Conservation (phyloP, 2,888 invertebrate species). For the Melieria crassipennis region DNA sequence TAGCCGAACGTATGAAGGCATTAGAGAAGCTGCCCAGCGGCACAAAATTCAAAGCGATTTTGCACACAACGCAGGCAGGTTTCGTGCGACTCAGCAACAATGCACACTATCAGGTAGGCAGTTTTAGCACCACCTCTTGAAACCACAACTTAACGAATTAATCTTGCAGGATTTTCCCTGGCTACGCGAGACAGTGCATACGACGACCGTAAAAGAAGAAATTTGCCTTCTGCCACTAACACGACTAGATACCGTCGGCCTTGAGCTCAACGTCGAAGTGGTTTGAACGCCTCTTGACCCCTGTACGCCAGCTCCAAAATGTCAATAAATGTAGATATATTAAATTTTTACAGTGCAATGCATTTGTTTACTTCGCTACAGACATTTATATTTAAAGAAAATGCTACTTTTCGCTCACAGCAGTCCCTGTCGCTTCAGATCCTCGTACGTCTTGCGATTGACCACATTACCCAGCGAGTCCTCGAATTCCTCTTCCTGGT, state of each 20-base stretch:
- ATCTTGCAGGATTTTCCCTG: constrained; percentile 60
- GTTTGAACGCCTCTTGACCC: constrained; percentile 26
- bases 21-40: constrained; percentile 51
- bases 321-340: too few species aligned
- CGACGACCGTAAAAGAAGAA: constrained; percentile 32
- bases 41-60: constrained; percentile 55
- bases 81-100: constrained; percentile 56
- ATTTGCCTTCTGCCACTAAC: constrained; percentile 55
- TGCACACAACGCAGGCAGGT: constrained; percentile 59
- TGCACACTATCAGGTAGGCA: constrained; percentile 52
- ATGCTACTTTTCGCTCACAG: constrained; percentile 70
- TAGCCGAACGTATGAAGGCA: constrained; percentile 56
- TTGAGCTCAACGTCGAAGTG: constrained; percentile 55
- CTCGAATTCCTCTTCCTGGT: constrained; percentile 98
- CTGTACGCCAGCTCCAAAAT: too few species aligned
- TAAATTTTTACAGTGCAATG: too few species aligned
- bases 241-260: constrained; percentile 47
- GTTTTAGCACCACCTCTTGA: neutral
- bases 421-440: constrained; percentile 97
- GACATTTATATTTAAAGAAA: neutral
- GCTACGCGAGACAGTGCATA: constrained; percentile 49
- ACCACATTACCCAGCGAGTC: constrained; percentile 99
- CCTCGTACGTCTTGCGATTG: constrained; percentile 97
- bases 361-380: too few species aligned
- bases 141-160: neutral